These are phyloP conservation scores for Megalurothrips usitatus DNA, from an alignment of 2,888 invertebrate species.

Conservation along the genomic window DNA sequence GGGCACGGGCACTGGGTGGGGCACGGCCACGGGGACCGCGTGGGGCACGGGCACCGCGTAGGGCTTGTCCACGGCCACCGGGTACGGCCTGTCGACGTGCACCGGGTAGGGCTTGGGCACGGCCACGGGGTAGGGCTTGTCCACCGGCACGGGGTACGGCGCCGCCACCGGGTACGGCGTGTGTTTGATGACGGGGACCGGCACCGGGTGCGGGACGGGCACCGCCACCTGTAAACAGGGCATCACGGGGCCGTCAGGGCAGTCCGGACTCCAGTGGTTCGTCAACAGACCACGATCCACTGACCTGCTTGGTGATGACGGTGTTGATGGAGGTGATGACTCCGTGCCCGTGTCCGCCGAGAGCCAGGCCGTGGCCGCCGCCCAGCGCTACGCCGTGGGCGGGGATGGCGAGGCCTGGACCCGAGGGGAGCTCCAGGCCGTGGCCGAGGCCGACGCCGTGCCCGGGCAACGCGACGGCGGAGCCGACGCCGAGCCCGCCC, in stretches of 20 bases:
- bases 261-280: too few species aligned
- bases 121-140: background rate
- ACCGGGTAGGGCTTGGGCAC: conserved; percentile 11
- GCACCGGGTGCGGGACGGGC: conserved; percentile 15
- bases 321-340: conserved; percentile 11
- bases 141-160: conserved; percentile 9
- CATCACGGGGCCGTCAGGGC: too few species aligned
- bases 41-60: conserved; percentile 2
- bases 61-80: conserved; percentile 7
- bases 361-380: background rate
- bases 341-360: background rate
- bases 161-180: background rate
- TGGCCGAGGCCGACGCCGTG: background rate
- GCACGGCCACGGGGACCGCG: background rate
- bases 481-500: conserved; percentile 4
- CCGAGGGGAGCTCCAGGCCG: background rate
- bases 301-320: conserved; percentile 5
- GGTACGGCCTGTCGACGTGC: background rate
- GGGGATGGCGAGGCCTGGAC: background rate
- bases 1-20: background rate
- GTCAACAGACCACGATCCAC: background rate
- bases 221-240: background rate
- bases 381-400: background rate
- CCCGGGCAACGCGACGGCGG: background rate
- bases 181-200: conserved; percentile 7